Base-by-base conservation (phyloP, 1,140 invertebrate genomes). In the Scaptomyza hsui region DNA sequence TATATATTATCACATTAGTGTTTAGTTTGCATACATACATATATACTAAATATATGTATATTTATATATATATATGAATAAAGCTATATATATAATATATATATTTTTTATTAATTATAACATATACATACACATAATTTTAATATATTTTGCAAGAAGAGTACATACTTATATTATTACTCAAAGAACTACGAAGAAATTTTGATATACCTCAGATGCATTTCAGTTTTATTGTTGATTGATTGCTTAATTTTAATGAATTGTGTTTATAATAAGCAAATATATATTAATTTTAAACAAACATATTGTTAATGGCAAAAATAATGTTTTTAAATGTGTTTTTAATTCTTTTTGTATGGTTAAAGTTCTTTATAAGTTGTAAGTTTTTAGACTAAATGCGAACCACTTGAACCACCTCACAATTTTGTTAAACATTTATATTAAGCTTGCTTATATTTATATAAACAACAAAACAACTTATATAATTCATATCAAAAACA, bases 171-270 rank as follows among this genome's bases (percentile, higher is more conserved):
- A 24, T 52, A 37, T 12, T 13, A 64, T 74, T 83, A 88, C 82
- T 88, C 82, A 88, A 88, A 75, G 80, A 86, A 90, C 89, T 88
- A 89, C 76, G 89, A 90, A 90, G 80, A 89, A 90, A 90, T 88
- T 90, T 90, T 89, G 77, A 90, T 90, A 90, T 90, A 90, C 89
- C 89, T 90, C 89, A 90, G 71, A 90, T 88, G 89, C 89, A 90
- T 90, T 90, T 90, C 89, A 90, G 85, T 90, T 90, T 89, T 83
- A 88, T 89, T 88, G 83, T 88, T 88, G 80, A 70, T 73, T 61
- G 60, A 86, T 88, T 85, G 81, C 81, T 76, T 79, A 72, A 89
- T 78, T 72, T 72, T 81, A 89, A 65, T 75, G 39, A 67, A 75
- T 42, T 55, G 42, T 75, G 61, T 57, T 44, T 42, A 44, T 57